A percentile compares a stretch with the other conserved stretches of the same genome.
phyloP scores from a whole-genome alignment of 2,797 vertebrate species.

The Morus bassanus region DNA sequence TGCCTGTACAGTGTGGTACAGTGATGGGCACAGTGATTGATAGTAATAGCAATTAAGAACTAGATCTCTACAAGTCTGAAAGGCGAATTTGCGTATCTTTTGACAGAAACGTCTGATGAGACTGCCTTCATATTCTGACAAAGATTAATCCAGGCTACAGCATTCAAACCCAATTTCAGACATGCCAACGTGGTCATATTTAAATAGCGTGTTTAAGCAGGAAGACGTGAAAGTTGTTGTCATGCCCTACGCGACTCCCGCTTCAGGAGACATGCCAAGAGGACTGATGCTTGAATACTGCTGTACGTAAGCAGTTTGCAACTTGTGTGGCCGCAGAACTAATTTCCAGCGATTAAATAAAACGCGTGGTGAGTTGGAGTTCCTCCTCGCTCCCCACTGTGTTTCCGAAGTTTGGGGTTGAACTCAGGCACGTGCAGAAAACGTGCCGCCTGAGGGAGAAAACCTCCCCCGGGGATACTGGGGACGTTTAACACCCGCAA shows the following conservation, averaged over 20 bases:
- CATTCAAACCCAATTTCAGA: neutral
- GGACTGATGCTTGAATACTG: neutral
- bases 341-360: accelerated
- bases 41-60: neutral
- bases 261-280: neutral
- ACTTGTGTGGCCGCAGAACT: accelerated
- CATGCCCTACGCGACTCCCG: neutral
- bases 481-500: no score
- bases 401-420: accelerated
- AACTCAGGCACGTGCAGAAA: no score
- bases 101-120: neutral
- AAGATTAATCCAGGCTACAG: neutral
- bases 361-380: accelerated
- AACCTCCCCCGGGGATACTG: neutral
- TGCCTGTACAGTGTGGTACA: neutral
- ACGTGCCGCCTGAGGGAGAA: no score
- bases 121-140: neutral
- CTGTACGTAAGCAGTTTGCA: accelerated
- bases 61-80: neutral
- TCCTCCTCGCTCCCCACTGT: neutral
- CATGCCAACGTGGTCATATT: accelerated
- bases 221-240: neutral
- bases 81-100: neutral
- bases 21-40: neutral
- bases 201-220: neutral